phyloP scores from a whole-genome alignment of 2,113 vertebrate species.

The Chamaea fasciata region DNA sequence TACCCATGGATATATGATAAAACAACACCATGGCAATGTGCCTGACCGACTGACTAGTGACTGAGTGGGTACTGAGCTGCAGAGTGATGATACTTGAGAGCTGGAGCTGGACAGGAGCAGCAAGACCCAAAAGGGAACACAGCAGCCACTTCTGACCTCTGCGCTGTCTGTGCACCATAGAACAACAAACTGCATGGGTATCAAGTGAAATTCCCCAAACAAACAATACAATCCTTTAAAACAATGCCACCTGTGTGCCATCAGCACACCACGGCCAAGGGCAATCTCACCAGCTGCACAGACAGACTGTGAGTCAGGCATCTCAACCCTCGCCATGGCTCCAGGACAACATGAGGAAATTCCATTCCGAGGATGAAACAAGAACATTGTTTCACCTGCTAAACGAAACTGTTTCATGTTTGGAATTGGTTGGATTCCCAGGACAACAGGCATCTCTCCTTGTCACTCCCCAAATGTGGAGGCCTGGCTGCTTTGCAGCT shows the following conservation, averaged over 20 bases:
- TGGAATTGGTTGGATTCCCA: background rate
- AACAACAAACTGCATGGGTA: background rate
- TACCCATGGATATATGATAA: background rate
- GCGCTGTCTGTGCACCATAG: background rate
- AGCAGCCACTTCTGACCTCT: background rate
- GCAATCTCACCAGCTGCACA: background rate
- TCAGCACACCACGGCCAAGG: background rate
- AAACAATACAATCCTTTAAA: background rate
- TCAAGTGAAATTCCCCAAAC: background rate
- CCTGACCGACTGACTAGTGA: background rate
- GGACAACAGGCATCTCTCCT: background rate
- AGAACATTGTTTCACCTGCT: background rate
- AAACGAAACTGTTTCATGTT: background rate
- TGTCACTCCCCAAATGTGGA: rapidly evolving
- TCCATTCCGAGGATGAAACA: background rate
- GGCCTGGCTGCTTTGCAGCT: background rate
- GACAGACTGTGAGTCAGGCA: rapidly evolving
- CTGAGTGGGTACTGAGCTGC: background rate
- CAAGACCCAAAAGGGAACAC: background rate
- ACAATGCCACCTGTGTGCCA: background rate
- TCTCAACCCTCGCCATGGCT: background rate
- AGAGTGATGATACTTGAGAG: background rate
- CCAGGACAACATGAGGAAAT: background rate
- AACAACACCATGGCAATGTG: background rate
- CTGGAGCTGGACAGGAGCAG: background rate